These are phyloP conservation scores for Andrena bucephala DNA, from an alignment of 2,888 invertebrate genomes.

Conservation along the genomic window DNA sequence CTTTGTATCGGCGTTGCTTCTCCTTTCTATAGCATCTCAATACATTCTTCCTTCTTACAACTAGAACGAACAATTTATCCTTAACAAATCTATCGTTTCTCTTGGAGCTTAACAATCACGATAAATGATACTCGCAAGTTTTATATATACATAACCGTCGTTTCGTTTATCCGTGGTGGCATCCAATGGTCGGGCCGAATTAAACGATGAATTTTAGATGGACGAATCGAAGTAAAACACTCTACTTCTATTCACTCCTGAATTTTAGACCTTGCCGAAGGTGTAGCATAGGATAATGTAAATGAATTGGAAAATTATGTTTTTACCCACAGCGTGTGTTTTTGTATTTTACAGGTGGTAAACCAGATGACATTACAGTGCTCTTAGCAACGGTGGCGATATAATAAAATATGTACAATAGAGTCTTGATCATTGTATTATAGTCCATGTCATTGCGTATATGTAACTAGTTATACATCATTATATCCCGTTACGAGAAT, in stretches of 20 bases:
- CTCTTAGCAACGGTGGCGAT: constrained; percentile 96
- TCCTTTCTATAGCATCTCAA: constrained; percentile 18
- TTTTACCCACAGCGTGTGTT: constrained; percentile 23
- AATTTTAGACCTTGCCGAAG: background rate
- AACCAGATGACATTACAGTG: constrained; percentile 99
- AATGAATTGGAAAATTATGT: constrained; percentile 2
- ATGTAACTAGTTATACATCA: constrained; percentile 80
- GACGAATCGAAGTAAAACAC: background rate
- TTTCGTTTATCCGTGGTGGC: background rate
- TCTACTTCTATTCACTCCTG: background rate
- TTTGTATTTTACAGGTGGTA: constrained; percentile 91
- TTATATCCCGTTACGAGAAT: constrained; percentile 76
- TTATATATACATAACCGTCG: background rate
- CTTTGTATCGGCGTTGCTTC: constrained; percentile 10
- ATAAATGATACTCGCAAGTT: background rate
- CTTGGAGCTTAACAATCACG: background rate
- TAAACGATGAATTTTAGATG: background rate
- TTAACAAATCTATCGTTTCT: constrained; percentile 12
- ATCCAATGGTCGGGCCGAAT: background rate
- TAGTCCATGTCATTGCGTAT: constrained; percentile 83
- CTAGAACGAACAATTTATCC: constrained; percentile 19
- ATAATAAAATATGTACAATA: constrained; percentile 82
- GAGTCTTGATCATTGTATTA: constrained; percentile 83
- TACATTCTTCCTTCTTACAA: constrained; percentile 19
- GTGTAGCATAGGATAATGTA: background rate